Percentiles rank a stretch among this genome's conserved stretches.
Conservation (phyloP, 2,113 vertebrate species). For the Zosterops lateralis region DNA sequence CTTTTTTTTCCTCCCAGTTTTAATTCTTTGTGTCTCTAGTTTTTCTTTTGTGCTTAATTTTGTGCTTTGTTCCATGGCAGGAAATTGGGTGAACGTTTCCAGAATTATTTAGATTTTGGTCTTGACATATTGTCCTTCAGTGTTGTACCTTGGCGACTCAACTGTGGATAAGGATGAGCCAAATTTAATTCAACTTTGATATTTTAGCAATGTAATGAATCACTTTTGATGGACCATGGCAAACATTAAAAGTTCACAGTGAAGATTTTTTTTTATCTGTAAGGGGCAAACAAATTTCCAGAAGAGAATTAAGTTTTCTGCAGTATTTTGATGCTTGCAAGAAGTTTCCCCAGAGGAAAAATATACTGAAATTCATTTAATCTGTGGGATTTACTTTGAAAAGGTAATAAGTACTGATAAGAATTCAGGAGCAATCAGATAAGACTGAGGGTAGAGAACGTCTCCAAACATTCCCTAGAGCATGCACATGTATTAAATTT, state of each 20-base stretch:
- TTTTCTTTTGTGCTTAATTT: neutral
- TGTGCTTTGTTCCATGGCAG: neutral
- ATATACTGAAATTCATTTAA: neutral
- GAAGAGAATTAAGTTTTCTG: neutral
- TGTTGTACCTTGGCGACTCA: neutral
- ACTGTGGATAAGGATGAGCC: neutral
- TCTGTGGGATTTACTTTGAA: neutral
- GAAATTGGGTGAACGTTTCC: neutral
- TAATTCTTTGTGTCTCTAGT: neutral
- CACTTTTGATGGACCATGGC: neutral
- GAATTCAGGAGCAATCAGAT: neutral
- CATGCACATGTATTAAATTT: neutral
- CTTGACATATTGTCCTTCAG: neutral
- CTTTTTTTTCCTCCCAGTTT: neutral
- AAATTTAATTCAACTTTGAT: neutral
- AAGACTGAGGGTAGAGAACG: neutral
- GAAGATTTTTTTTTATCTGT: neutral
- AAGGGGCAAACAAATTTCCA: neutral
- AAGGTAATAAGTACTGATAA: neutral
- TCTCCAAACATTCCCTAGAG: neutral
- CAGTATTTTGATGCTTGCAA: neutral
- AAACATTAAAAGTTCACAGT: constrained; percentile 21
- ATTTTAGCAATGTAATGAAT: neutral
- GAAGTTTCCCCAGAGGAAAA: neutral
- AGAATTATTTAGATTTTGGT: constrained; percentile 3